These are phyloP conservation scores for Myripristis jacobus DNA, from an alignment of 2,797 vertebrate genomes.

Conservation along the genomic window DNA sequence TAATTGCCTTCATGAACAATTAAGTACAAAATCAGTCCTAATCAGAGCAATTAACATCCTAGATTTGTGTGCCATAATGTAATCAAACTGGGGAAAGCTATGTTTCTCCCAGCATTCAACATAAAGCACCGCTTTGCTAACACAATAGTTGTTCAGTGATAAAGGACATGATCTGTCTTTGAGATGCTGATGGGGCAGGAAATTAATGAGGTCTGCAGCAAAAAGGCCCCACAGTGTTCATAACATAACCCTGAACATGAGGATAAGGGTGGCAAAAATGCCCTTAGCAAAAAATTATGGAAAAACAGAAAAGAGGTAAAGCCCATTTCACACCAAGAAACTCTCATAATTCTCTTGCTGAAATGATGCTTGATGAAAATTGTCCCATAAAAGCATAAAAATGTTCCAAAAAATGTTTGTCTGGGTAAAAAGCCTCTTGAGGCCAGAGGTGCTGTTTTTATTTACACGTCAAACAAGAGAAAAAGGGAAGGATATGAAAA, in stretches of 20 bases:
- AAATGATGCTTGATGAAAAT: too few species aligned
- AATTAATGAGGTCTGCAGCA: constrained; percentile 16
- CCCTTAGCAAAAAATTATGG: background rate
- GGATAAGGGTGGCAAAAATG: background rate
- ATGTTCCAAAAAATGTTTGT: background rate
- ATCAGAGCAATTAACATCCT: background rate
- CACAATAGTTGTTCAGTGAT: background rate
- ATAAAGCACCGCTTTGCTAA: background rate
- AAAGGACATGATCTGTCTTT: background rate
- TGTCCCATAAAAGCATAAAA: constrained; percentile 1
- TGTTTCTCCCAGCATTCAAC: background rate
- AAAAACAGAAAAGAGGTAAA: background rate
- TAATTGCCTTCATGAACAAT: background rate
- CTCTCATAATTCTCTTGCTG: background rate
- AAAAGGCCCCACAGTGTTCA: constrained; percentile 1
- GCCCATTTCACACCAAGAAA: background rate
- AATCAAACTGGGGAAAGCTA: background rate
- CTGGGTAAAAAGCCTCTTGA: background rate
- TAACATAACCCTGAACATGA: background rate
- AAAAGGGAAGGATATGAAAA: background rate
- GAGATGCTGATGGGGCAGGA: background rate
- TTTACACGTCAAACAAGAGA: background rate
- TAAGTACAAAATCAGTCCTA: background rate
- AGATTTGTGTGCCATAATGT: background rate
- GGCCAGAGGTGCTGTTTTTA: background rate